These are phyloP conservation scores for Gobionotothen gibberifrons DNA, from an alignment of 2,797 vertebrate genomes.

Conservation along the genomic window DNA sequence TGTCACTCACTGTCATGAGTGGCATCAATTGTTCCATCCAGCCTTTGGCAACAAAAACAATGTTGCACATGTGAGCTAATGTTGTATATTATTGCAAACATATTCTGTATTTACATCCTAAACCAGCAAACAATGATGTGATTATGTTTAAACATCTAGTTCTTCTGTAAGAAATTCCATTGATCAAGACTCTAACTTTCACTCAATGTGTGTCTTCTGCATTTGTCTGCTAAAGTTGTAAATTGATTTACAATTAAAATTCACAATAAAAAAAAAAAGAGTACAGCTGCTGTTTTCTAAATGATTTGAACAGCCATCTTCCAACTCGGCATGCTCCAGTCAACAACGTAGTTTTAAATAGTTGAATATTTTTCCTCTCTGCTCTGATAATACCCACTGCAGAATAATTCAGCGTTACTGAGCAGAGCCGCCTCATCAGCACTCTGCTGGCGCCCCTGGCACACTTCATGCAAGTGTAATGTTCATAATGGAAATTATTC, in stretches of 20 bases:
- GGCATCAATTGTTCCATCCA: no score
- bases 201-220: not conserved
- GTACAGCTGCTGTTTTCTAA: slow-evolving; percentile 5
- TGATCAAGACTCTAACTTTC: not conserved
- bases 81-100: no score
- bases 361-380: not conserved
- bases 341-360: not conserved
- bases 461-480: slow-evolving; percentile 9
- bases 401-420: slow-evolving; percentile 16
- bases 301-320: not conserved
- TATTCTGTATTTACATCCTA: not conserved
- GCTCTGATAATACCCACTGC: not conserved
- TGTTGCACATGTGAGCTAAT: no score
- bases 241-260: not conserved
- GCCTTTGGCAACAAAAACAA: no score
- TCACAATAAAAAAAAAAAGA: not conserved
- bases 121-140: not conserved
- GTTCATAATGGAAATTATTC: slow-evolving; percentile 19
- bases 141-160: not conserved
- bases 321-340: not conserved
- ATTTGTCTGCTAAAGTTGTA: not conserved
- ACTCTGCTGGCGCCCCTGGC: slow-evolving; percentile 8
- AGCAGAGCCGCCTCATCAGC: slow-evolving; percentile 26
- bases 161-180: not conserved
- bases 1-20: no score